These are phyloP conservation scores for Torymus auratus DNA, from an alignment of 2,888 invertebrate species.

Conservation along the genomic window DNA sequence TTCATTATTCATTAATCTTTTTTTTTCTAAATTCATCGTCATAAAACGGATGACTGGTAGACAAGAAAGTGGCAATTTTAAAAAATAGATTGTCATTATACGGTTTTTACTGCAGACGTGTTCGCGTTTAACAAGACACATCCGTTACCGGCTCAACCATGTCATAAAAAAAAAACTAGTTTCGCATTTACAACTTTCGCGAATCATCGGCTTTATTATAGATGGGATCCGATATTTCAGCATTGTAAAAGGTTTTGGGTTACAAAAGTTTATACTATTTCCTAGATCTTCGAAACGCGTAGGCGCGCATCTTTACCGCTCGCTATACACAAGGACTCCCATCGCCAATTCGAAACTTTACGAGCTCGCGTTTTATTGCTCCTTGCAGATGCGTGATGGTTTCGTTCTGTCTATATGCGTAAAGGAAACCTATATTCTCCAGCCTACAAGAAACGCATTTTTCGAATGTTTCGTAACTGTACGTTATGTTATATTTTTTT, in stretches of 20 bases:
- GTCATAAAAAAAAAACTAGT: background rate
- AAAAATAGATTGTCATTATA: too few species aligned
- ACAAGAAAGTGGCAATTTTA: too few species aligned
- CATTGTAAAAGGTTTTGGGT: conserved; percentile 18
- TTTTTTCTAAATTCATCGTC: too few species aligned
- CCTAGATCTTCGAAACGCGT: conserved; percentile 15
- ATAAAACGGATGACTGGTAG: too few species aligned
- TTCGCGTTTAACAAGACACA: too few species aligned
- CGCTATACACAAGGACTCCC: background rate
- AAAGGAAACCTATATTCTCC: conserved; percentile 22
- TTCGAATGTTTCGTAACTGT: too few species aligned
- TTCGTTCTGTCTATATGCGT: conserved; percentile 4
- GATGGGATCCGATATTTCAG: conserved; percentile 1
- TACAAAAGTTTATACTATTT: conserved; percentile 30
- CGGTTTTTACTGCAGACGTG: too few species aligned
- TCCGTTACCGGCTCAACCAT: background rate
- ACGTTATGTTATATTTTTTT: too few species aligned
- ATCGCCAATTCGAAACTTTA: conserved; percentile 42
- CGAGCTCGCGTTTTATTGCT: conserved; percentile 28
- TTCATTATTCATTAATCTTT: too few species aligned
- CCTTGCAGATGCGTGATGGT: conserved; percentile 2
- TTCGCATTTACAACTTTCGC: conserved; percentile 28
- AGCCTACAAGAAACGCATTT: too few species aligned
- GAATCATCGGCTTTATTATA: conserved; percentile 36
- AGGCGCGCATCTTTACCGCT: conserved; percentile 12